phyloP scores from a whole-genome alignment of 2,797 vertebrate genomes.

The Helostoma temminkii region DNA sequence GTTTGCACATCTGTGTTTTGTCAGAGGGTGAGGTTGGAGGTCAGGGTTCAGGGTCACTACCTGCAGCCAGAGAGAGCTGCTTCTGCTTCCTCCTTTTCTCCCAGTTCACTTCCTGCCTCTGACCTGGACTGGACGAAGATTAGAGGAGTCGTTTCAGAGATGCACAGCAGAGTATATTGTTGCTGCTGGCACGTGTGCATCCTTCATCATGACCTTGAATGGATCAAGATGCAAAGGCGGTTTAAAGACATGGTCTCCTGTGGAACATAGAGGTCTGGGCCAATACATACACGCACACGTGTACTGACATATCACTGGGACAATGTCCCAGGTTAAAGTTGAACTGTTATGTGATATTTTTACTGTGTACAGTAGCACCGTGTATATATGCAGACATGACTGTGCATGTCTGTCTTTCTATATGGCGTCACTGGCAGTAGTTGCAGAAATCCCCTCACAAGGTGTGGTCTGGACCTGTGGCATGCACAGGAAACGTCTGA shows the following conservation, averaged over 20 bases:
- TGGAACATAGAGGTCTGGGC: conserved; percentile 44
- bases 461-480: conserved; percentile 75
- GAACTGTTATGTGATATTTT: background rate
- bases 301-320: conserved; percentile 25
- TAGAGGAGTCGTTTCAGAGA: conserved; percentile 70
- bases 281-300: conserved; percentile 29
- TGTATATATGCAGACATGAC: conserved; percentile 31
- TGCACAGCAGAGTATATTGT: conserved; percentile 52
- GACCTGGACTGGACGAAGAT: conserved; percentile 77
- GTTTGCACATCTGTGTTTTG: conserved; percentile 77
- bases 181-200: conserved; percentile 40
- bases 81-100: conserved; percentile 85
- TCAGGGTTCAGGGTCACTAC: conserved; percentile 81
- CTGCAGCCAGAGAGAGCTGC: conserved; percentile 78
- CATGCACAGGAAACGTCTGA: conserved; percentile 81
- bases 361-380: conserved; percentile 14
- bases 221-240: conserved; percentile 46
- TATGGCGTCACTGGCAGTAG: conserved; percentile 37
- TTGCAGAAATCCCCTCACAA: conserved; percentile 75
- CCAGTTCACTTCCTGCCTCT: conserved; percentile 81
- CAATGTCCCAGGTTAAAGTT: conserved; percentile 30
- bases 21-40: conserved; percentile 73
- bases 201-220: conserved; percentile 51
- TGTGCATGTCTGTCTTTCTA: conserved; percentile 41
- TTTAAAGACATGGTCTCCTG: conserved; percentile 41